Evolutionary conservation across 2,113 vertebrate species (phyloP).

Genomic region (Paralichthys olivaceus): DNA sequence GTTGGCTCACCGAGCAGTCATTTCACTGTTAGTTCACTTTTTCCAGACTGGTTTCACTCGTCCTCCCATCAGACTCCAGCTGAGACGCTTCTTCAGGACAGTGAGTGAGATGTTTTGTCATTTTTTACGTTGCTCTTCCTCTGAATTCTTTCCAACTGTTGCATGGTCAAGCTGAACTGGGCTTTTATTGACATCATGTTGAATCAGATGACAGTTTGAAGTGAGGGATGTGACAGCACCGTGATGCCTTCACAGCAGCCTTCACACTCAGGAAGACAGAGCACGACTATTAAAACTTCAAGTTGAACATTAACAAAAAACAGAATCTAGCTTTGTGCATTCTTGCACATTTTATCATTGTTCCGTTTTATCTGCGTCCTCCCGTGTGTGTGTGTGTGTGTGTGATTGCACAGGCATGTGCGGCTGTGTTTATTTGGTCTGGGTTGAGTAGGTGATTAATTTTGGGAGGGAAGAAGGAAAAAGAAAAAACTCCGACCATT

Average conservation of each 20-base stretch:
- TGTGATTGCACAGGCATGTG: conserved; percentile 20
- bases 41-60: conserved; percentile 36
- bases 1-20: conserved; percentile 32
- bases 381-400: conserved; percentile 4
- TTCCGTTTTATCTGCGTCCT: not conserved
- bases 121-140: not conserved
- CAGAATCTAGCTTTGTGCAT: not conserved
- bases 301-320: not conserved
- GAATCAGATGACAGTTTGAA: not conserved
- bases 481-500: conserved; percentile 19
- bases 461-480: not conserved
- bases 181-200: not conserved
- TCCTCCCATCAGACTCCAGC: conserved; percentile 20
- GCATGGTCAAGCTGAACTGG: not conserved
- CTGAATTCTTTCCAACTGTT: not conserved
- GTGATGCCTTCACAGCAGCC: conserved; percentile 16
- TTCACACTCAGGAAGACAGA: conserved; percentile 1
- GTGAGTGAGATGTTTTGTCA: conserved; percentile 63
- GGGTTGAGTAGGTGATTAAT: conserved; percentile 32
- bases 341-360: not conserved
- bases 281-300: not conserved
- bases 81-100: conserved; percentile 11
- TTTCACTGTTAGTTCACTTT: conserved; percentile 35
- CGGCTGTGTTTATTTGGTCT: conserved; percentile 26
- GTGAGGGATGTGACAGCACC: conserved; percentile 26